Conservation (phyloP, 2,888 invertebrate genomes). For the Dryocosmus kuriphilus region DNA sequence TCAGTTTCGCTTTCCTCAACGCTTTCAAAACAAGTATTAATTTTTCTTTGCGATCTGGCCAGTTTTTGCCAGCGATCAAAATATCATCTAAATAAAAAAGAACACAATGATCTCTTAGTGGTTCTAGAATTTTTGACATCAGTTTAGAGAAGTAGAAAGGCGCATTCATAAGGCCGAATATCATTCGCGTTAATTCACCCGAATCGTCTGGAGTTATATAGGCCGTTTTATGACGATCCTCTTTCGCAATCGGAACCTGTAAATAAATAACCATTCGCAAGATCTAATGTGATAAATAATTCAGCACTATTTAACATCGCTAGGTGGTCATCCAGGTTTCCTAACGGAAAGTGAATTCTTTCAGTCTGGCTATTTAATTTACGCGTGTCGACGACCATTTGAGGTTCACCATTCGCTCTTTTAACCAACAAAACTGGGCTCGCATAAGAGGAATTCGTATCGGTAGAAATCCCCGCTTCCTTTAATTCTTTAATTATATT, state of each 20-base stretch:
- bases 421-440: not conserved
- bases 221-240: conserved; percentile 37
- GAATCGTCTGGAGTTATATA: conserved; percentile 47
- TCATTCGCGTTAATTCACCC: conserved; percentile 39
- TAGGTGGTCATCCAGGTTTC: conserved; percentile 44
- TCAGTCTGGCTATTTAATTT: conserved; percentile 42
- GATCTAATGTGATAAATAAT: conserved; percentile 42
- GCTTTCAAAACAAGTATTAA: conserved; percentile 53
- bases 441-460: not conserved
- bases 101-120: conserved; percentile 49
- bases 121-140: not conserved
- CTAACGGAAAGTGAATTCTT: conserved; percentile 40
- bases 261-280: conserved; percentile 50
- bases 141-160: conserved; percentile 52
- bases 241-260: conserved; percentile 43
- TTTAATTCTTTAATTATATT: conserved; percentile 42
- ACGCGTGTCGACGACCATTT: conserved; percentile 44
- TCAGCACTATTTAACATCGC: conserved; percentile 1
- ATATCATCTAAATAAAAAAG: conserved; percentile 66
- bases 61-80: conserved; percentile 56
- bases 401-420: not conserved
- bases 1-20: too few relatives aligned
- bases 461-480: conserved; percentile 34
- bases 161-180: conserved; percentile 62
- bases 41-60: conserved; percentile 53